These are phyloP conservation scores for Hemicordylus capensis DNA, from an alignment of 2,113 vertebrate species.

Conservation along the genomic window DNA sequence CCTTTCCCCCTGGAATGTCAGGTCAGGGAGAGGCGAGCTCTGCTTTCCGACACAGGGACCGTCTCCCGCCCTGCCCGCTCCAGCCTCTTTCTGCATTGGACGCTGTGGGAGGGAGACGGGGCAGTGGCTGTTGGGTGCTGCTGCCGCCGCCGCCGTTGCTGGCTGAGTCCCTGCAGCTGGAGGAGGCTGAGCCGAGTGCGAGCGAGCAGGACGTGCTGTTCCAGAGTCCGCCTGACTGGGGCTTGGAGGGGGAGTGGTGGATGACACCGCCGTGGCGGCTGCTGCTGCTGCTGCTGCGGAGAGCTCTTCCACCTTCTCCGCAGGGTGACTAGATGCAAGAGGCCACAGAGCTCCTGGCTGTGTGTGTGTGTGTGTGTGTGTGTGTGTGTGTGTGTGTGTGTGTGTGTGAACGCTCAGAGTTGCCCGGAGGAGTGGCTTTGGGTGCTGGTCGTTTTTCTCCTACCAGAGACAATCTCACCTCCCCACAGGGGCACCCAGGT, in stretches of 20 bases:
- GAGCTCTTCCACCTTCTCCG: background rate
- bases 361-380: too few species aligned
- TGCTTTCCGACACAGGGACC: background rate
- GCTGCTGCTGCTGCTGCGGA: background rate
- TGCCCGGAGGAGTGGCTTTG: too few species aligned
- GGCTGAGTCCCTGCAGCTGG: slow-evolving; percentile 18
- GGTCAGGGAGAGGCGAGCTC: slow-evolving; percentile 14
- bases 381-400: too few species aligned
- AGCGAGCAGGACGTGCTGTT: slow-evolving; percentile 27
- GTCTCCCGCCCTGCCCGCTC: background rate
- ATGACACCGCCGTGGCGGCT: background rate
- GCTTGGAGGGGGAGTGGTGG: background rate
- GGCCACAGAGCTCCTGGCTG: too few species aligned
- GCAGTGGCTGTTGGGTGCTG: background rate
- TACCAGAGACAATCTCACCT: too few species aligned
- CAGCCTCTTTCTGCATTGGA: background rate
- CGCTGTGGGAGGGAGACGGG: background rate
- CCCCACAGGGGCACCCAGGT: too few species aligned
- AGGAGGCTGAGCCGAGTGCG: background rate
- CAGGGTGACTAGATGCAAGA: background rate
- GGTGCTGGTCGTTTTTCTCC: too few species aligned
- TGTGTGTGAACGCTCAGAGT: too few species aligned
- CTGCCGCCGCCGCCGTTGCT: background rate
- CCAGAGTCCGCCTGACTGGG: background rate
- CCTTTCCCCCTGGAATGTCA: slow-evolving; percentile 1